Evolutionary conservation across 2,888 invertebrate species (phyloP).

Genomic region (Agriopis marginaria): DNA sequence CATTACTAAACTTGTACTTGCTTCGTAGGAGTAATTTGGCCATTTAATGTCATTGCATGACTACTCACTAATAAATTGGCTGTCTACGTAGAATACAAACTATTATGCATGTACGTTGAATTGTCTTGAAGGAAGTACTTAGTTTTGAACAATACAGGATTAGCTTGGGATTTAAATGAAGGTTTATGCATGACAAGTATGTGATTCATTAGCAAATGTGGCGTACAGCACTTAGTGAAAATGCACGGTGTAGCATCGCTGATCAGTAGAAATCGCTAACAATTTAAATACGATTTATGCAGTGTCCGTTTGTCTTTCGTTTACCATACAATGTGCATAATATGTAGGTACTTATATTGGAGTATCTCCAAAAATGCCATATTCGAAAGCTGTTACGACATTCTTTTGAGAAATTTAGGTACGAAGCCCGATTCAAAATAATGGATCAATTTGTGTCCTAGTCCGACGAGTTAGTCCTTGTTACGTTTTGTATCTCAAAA

Average conservation of each 20-base stretch:
- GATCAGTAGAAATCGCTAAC: constrained; percentile 80
- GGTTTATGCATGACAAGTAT: constrained; percentile 13
- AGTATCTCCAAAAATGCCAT: constrained; percentile 46
- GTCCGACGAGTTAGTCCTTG: constrained; percentile 6
- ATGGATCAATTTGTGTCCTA: constrained; percentile 5
- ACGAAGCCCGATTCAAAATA: background rate
- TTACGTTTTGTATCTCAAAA: constrained; percentile 23
- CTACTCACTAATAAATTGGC: constrained; percentile 22
- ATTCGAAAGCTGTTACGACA: constrained; percentile 17
- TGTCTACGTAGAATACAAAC: constrained; percentile 35
- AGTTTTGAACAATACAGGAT: background rate
- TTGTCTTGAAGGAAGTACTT: background rate
- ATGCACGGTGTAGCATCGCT: constrained; percentile 67
- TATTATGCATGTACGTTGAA: background rate
- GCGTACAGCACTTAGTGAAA: constrained; percentile 67
- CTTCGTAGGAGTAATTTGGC: constrained; percentile 29
- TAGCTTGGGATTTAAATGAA: background rate
- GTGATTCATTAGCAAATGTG: constrained; percentile 31
- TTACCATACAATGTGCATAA: constrained; percentile 56
- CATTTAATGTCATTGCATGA: constrained; percentile 34
- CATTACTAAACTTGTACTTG: background rate
- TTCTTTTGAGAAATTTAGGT: background rate
- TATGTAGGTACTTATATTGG: constrained; percentile 38
- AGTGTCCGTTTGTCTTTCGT: constrained; percentile 57
- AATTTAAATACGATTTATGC: constrained; percentile 75